phyloP scores from a whole-genome alignment of 2,113 vertebrate species.

The Dasyurus viverrinus region DNA sequence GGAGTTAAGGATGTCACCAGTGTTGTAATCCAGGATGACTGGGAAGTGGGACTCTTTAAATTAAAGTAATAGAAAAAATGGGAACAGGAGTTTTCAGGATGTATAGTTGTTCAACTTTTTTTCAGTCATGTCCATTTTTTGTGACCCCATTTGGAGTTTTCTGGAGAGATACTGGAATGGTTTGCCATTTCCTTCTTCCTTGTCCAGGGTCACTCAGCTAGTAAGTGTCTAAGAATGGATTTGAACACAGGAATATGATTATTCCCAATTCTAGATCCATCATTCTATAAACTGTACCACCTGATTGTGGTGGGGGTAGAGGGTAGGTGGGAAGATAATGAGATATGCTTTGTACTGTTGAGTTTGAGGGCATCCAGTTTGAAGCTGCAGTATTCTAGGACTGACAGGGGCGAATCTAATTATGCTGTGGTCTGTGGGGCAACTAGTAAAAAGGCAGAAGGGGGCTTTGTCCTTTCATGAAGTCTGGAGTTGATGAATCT shows the following conservation, averaged over 20 bases:
- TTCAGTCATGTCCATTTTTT: not conserved
- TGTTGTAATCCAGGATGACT: not conserved
- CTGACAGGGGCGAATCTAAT: not conserved
- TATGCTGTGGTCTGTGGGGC: not conserved
- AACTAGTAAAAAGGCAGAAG: not conserved
- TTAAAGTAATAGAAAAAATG: not conserved
- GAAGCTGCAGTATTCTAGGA: not conserved
- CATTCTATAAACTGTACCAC: not conserved
- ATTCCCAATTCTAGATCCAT: not conserved
- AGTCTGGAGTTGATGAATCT: not conserved
- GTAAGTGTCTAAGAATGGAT: not conserved
- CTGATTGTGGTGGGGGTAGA: not conserved
- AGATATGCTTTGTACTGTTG: not conserved
- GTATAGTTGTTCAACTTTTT: not conserved
- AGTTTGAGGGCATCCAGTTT: not conserved
- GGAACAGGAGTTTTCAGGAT: not conserved
- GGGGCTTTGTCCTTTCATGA: not conserved
- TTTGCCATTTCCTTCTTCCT: not conserved
- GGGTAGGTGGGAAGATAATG: not conserved
- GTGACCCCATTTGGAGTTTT: not conserved
- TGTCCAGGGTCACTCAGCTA: not conserved
- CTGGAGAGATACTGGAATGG: not conserved
- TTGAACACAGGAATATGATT: not conserved
- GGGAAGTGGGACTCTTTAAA: not conserved
- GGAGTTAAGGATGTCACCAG: not conserved